Base-by-base conservation (phyloP, 2,113 vertebrate genomes). In the Chaetops frenatus region DNA sequence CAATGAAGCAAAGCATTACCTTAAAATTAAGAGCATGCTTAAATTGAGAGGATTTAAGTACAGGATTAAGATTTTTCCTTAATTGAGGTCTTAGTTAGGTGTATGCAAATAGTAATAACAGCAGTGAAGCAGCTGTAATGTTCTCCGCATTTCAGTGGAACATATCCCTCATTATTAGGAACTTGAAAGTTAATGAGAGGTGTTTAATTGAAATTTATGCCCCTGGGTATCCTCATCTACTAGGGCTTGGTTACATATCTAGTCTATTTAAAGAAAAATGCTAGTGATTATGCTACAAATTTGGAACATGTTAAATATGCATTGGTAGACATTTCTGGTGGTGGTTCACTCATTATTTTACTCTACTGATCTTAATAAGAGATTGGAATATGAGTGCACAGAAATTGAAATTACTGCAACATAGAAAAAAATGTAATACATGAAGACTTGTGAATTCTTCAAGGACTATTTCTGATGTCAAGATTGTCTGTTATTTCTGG, bases 131-230 rank as follows among this genome's bases (percentile, higher is more conserved):
- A 81, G 42, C 81, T 91, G 58, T 70, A 88, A 70, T 1, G 0
- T 90, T 94, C 66, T 77, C 53, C 80, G 40, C 24, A 54, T 82
- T 88, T 87, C 67, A 83, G 15, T 86, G 74, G 56, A 93, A 95
- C 54, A 42, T 67, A 86, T 23, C 7, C 7, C 25, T 92, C 29
- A 20, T 94, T 90, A 90, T 92, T 72, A 95, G 67, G 31, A 95
- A 31, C 74, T 36, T 64, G 58, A 67, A 94, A 93, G 60, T 88
- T 90, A 93, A 86, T 88, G 81, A 92, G 71, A 93, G 47, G 44
- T 85, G 51, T 80, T 94, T 73, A 93, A 94, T 85, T 88, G 50
- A 78, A 76, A 65, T 92, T 57, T 88, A 83, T 88, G 67, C 81
- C 81, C 91, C 51, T 78, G 67, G 80, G 88, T 83, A 90, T 60